Percentiles rank a stretch among this genome's conserved stretches.
Conservation (phyloP, 1,140 invertebrate genomes). For the Drosophila truncata region DNA sequence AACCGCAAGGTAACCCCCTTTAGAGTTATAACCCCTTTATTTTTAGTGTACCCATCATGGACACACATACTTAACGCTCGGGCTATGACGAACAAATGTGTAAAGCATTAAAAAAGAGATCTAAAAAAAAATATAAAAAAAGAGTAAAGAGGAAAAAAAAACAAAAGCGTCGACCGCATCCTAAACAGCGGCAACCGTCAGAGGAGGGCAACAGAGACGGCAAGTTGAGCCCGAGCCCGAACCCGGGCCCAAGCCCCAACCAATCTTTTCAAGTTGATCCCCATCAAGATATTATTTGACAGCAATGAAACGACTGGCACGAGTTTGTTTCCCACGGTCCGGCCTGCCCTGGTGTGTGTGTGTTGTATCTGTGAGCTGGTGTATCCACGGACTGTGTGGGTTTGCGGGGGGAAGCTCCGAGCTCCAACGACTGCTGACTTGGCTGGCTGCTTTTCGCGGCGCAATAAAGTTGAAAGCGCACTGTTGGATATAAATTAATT, state of each 20-base stretch:
- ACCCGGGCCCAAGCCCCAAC: constrained; percentile 68
- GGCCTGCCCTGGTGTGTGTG: constrained; percentile 64
- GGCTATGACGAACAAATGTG: constrained; percentile 82
- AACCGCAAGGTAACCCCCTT: not conserved
- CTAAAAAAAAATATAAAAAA: constrained; percentile 52
- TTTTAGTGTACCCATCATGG: constrained; percentile 24
- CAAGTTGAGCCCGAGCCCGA: constrained; percentile 32
- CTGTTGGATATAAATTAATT: constrained; percentile 84
- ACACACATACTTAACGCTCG: constrained; percentile 47
- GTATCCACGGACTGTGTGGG: constrained; percentile 65
- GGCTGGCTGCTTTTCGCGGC: constrained; percentile 76
- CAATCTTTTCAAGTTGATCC: constrained; percentile 85
- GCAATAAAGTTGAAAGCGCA: constrained; percentile 84
- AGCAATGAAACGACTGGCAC: constrained; percentile 85
- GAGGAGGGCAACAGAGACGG: constrained; percentile 31
- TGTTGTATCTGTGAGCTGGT: constrained; percentile 46
- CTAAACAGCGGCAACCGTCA: constrained; percentile 70
- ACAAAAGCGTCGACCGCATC: constrained; percentile 80
- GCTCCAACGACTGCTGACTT: constrained; percentile 40
- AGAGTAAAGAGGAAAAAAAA: constrained; percentile 45
- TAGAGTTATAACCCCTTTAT: constrained; percentile 13
- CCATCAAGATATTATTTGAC: constrained; percentile 85
- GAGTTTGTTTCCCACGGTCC: constrained; percentile 85
- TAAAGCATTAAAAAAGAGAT: constrained; percentile 81
- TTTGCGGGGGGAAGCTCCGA: constrained; percentile 39